Base-by-base conservation (phyloP, 2,888 invertebrate species). In the Acronicta leporina region DNA sequence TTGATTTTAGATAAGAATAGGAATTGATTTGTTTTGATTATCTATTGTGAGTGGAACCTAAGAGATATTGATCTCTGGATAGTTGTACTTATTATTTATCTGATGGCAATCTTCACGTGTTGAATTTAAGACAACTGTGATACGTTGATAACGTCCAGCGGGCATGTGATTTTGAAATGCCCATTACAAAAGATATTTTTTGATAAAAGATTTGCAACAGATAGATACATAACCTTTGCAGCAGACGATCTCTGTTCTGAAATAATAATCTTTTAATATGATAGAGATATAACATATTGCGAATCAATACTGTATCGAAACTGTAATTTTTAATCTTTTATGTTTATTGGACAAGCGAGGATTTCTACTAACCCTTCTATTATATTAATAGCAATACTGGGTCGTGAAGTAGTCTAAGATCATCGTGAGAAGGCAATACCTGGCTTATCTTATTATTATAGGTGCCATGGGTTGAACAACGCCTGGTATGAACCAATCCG, bases 1-100 rank as follows among this genome's bases (percentile, higher is more conserved):
- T 47, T 35, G 43, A 47, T n/a, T 33, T 45, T 38, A 42, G 16
- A 58, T 68, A 30, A 43, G 8, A 45, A 57, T 53, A 15, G 44
- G 42, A 43, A 42, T 33, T 44, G 47, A 4, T 43, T 41, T 43
- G 11, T 20, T 9, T 53, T 42, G 40, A 44, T 49, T 57, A 16
- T 30, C 46, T 57, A 65, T 71, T 65, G 51, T 57, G 44, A 40
- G 51, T 42, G 35, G n/a, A 42, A 16, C 16, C 14, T n/a, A 25
- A 11, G 7, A n/a, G 30, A 62, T 63, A 15, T 45, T 11, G 30
- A 65, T 65, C 8, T 6, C 41, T 11, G 11, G 7, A 62, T 52
- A 38, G 11, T 38, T n/a, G 38, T n/a, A 38, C n/a, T 33, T n/a
- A n/a, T n/a, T n/a, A n/a, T 13, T 38, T 38, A 38, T 38, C 38